Evolutionary conservation across 2,888 invertebrate species (phyloP).

Genomic region (Lasioglossum pauxillum): DNA sequence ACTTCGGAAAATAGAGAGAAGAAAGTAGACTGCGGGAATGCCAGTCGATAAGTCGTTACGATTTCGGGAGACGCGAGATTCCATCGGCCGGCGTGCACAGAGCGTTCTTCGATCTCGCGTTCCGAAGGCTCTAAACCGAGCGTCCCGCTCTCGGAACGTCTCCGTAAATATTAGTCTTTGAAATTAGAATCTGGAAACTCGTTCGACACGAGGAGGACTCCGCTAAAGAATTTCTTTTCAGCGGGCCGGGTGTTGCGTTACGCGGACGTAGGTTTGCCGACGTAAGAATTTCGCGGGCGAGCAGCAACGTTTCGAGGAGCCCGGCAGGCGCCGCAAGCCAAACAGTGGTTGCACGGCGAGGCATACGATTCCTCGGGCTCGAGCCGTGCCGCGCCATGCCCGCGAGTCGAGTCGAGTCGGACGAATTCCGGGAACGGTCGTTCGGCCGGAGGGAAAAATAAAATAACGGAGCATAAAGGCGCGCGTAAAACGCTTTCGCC

Average conservation of each 20-base stretch:
- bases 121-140: neutral
- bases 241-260: neutral
- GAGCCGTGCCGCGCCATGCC: neutral
- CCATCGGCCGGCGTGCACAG: neutral
- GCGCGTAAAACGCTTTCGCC: constrained; percentile 58
- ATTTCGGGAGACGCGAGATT: neutral
- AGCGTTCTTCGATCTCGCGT: neutral
- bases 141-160: neutral
- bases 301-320: constrained; percentile 13
- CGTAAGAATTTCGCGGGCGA: neutral
- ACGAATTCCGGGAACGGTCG: constrained; percentile 54
- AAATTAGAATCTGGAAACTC: constrained; percentile 6
- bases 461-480: constrained; percentile 57
- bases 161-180: constrained; percentile 14
- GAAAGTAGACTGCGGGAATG: neutral
- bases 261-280: constrained; percentile 6
- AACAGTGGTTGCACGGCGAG: neutral
- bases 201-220: neutral
- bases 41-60: neutral
- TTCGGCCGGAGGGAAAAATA: constrained; percentile 31
- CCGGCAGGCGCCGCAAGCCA: constrained; percentile 8
- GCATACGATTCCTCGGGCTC: constrained; percentile 1
- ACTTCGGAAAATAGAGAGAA: neutral
- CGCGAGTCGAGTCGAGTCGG: neutral
- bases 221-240: constrained; percentile 8